Evolutionary conservation across 2,888 invertebrate genomes (phyloP).

Genomic region (Apantesis nais): DNA sequence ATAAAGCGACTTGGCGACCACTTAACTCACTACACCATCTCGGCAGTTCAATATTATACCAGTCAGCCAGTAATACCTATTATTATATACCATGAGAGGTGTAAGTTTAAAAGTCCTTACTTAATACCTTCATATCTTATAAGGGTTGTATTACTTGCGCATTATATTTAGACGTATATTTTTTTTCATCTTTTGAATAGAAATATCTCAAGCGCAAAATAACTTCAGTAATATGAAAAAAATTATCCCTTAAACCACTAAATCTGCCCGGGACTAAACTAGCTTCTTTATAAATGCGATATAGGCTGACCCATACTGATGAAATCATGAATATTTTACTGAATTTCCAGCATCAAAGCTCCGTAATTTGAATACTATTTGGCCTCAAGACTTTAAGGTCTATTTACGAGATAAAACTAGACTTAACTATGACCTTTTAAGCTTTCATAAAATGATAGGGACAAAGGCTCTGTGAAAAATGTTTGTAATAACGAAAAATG

Average conservation of each 20-base stretch:
- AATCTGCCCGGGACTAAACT: constrained; percentile 12
- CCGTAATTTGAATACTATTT: constrained; percentile 34
- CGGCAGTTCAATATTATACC: no score
- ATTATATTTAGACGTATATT: not conserved
- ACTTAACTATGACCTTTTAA: constrained; percentile 7
- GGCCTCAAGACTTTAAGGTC: constrained; percentile 14
- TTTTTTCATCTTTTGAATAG: not conserved
- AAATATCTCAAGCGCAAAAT: not conserved
- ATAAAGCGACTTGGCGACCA: no score
- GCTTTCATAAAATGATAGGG: constrained; percentile 8
- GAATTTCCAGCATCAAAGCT: constrained; percentile 22
- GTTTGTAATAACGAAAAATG: constrained; percentile 10
- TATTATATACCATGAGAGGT: no score
- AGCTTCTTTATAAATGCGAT: constrained; percentile 30
- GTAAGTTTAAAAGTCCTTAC: no score
- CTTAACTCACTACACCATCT: no score
- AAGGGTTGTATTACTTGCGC: not conserved
- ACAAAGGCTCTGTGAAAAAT: constrained; percentile 4
- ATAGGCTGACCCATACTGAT: constrained; percentile 30
- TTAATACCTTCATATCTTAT: not conserved
- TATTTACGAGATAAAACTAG: constrained; percentile 19
- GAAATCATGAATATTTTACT: constrained; percentile 40
- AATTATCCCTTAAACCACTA: constrained; percentile 21
- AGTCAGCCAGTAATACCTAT: no score
- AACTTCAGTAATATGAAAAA: not conserved